These are phyloP conservation scores for Chitala chitala DNA, from an alignment of 2,113 vertebrate species.

Conservation along the genomic window DNA sequence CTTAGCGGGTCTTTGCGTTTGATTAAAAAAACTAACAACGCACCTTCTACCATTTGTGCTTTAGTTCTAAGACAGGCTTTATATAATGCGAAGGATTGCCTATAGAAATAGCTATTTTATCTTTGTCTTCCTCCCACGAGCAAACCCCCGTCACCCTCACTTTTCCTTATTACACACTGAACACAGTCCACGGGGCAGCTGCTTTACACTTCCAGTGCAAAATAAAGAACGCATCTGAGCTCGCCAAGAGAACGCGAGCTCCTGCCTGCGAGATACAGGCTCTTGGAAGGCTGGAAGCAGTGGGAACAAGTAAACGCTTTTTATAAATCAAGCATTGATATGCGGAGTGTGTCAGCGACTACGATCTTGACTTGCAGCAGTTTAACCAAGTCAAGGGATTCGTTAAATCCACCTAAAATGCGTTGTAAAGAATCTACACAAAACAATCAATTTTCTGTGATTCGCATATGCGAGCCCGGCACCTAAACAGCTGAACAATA, in stretches of 20 bases:
- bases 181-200: no score
- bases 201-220: conserved; percentile 17
- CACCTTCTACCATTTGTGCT: no score
- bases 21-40: no score
- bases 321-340: no score
- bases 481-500: neutral
- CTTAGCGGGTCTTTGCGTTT: no score
- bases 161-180: no score
- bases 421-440: neutral
- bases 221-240: neutral
- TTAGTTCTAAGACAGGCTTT: neutral
- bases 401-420: neutral
- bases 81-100: neutral
- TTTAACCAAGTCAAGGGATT: no score
- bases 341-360: no score
- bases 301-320: neutral
- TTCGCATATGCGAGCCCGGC: neutral
- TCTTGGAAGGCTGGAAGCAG: neutral
- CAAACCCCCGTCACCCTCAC: neutral
- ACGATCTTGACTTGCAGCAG: no score
- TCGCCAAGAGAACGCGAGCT: conserved; percentile 2
- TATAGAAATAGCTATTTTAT: neutral
- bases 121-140: conserved; percentile 5
- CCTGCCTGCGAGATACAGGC: neutral
- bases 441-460: neutral